Evolutionary conservation across 1,140 invertebrate species (phyloP).

Genomic region (Drosophila malerkotliana): DNA sequence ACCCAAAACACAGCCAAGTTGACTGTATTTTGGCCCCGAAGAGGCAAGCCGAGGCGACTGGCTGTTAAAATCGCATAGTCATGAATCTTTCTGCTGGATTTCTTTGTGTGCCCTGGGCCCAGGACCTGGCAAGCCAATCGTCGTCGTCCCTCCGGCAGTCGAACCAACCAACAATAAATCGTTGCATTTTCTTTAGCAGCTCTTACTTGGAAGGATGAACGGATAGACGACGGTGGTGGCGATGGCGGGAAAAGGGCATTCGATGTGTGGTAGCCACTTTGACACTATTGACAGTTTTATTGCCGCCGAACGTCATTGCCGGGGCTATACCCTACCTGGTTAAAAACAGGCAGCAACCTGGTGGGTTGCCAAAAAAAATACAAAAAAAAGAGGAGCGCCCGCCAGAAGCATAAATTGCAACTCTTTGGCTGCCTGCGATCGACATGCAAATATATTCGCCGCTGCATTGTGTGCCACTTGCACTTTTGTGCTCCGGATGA

Average conservation of each 20-base stretch:
- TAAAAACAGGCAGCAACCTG: neutral
- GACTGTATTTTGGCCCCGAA: slow-evolving; percentile 24
- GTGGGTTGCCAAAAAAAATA: neutral
- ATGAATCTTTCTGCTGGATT: slow-evolving; percentile 50
- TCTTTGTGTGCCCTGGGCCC: slow-evolving; percentile 30
- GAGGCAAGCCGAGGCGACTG: slow-evolving; percentile 13
- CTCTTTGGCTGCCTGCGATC: slow-evolving; percentile 45
- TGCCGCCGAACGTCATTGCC: slow-evolving; percentile 45
- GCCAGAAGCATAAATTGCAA: slow-evolving; percentile 40
- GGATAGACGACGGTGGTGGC: too few relatives aligned
- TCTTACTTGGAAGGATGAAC: slow-evolving; percentile 13
- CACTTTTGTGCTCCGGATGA: slow-evolving; percentile 42
- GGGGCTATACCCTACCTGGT: slow-evolving; percentile 26
- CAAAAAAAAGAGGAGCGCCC: neutral
- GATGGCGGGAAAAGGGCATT: neutral
- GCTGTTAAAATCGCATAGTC: slow-evolving; percentile 52
- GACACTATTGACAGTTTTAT: slow-evolving; percentile 62
- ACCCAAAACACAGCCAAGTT: slow-evolving; percentile 28
- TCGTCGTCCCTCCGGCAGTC: slow-evolving; percentile 20
- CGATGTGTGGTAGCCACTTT: slow-evolving; percentile 22
- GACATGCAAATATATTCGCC: slow-evolving; percentile 50
- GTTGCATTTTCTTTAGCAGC: slow-evolving; percentile 53
- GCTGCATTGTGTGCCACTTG: slow-evolving; percentile 28
- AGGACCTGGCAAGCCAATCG: slow-evolving; percentile 39
- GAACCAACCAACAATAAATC: slow-evolving; percentile 53